Evolutionary conservation across 64 coral and sea anemone species (phyloP).

Genomic region (Anthopleura sola): DNA sequence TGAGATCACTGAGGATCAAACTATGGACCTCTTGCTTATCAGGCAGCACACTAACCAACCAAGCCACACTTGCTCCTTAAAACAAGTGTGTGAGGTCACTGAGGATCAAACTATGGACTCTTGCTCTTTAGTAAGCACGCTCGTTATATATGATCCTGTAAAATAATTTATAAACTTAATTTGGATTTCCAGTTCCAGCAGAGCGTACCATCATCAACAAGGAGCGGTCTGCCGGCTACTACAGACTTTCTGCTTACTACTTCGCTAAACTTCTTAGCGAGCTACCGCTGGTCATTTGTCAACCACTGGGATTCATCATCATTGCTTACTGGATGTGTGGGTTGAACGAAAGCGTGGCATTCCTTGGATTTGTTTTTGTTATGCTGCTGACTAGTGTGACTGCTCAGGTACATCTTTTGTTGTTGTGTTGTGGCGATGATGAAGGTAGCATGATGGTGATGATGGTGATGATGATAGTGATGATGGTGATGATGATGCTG

Average conservation of each 20-base stretch:
- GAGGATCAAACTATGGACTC: too few species aligned
- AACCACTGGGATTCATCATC: conserved; percentile 53
- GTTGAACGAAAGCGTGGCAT: conserved; percentile 75
- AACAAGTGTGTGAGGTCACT: too few species aligned
- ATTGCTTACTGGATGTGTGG: conserved; percentile 81
- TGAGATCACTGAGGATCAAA: too few species aligned
- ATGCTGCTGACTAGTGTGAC: conserved; percentile 50
- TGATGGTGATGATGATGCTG: not conserved
- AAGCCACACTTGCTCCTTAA: too few species aligned
- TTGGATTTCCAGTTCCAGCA: not conserved
- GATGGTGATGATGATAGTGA: too few species aligned
- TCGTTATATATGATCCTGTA: too few species aligned
- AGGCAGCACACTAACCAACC: too few species aligned
- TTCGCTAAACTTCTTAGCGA: conserved; percentile 83
- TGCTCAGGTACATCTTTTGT: conserved; percentile 48
- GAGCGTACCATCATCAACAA: conserved; percentile 84
- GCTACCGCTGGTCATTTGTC: conserved; percentile 71
- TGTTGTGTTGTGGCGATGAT: too few species aligned
- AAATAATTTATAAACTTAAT: too few species aligned
- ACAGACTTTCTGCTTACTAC: conserved; percentile 93
- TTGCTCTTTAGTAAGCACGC: too few species aligned
- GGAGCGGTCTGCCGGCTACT: conserved; percentile 83
- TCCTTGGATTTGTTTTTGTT: conserved; percentile 40
- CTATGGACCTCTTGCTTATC: too few species aligned
- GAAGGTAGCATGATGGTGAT: too few species aligned